phyloP scores from a whole-genome alignment of 1,140 invertebrate species.

The Drosophila bocqueti region DNA sequence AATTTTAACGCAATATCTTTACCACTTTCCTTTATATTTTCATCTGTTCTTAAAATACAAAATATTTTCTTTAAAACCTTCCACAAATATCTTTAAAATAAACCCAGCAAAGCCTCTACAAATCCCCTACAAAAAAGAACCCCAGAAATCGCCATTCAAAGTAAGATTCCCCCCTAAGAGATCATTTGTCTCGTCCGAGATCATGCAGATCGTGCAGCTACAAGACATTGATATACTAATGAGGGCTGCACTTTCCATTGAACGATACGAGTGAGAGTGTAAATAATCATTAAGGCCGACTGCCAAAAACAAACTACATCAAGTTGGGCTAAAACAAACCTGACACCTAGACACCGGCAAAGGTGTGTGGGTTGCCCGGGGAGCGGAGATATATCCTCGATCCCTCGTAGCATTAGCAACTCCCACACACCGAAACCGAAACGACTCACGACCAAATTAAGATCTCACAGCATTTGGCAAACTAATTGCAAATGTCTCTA shows the following conservation, averaged over 20 bases:
- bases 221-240: constrained; percentile 71
- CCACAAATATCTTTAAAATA: not conserved
- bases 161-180: not conserved
- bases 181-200: constrained; percentile 21
- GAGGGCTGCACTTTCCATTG: constrained; percentile 67
- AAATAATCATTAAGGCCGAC: constrained; percentile 62
- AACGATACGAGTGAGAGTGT: constrained; percentile 57
- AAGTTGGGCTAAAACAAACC: constrained; percentile 61
- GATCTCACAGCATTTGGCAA: constrained; percentile 79
- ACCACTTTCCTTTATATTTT: no score
- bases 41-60: no score
- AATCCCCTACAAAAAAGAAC: not conserved
- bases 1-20: no score
- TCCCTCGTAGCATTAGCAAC: not conserved
- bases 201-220: constrained; percentile 53
- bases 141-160: not conserved
- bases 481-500: constrained; percentile 79
- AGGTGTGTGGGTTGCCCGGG: constrained; percentile 30
- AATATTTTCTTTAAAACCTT: no score
- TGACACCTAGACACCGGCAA: constrained; percentile 38
- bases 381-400: not conserved
- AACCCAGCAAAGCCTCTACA: no score
- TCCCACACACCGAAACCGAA: constrained; percentile 20
- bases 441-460: constrained; percentile 78
- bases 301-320: constrained; percentile 80